These are phyloP conservation scores for Phalacrocorax pelagicus DNA, from an alignment of 2,113 vertebrate species.

Conservation along the genomic window DNA sequence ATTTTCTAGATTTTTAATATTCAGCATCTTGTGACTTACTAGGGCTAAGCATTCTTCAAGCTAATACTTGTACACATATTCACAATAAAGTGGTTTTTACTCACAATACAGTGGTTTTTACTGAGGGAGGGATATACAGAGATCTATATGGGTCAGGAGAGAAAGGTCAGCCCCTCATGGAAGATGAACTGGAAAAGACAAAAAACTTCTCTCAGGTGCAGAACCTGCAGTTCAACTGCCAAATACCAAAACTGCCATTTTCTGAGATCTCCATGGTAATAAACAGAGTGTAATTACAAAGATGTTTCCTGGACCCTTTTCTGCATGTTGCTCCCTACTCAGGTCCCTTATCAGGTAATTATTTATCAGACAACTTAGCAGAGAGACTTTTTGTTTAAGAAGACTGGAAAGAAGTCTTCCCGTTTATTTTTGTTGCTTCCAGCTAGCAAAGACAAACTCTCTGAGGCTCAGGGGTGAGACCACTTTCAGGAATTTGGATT, in stretches of 20 bases:
- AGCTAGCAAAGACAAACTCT: slow-evolving; percentile 20
- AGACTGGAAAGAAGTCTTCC: background rate
- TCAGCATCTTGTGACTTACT: background rate
- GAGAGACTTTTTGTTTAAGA: background rate
- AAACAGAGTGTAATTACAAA: background rate
- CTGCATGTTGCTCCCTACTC: background rate
- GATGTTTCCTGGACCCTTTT: background rate
- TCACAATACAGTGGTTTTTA: background rate
- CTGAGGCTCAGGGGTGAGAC: background rate
- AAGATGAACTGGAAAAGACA: background rate
- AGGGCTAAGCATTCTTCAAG: background rate
- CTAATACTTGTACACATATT: background rate
- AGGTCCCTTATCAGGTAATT: background rate
- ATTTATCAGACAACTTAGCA: background rate
- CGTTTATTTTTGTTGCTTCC: background rate
- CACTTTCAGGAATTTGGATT: background rate
- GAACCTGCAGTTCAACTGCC: background rate
- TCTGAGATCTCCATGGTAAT: background rate
- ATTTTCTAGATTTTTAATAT: background rate
- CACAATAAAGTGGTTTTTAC: background rate
- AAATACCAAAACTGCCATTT: background rate
- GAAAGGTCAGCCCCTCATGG: background rate
- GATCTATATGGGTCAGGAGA: background rate
- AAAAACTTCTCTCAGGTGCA: background rate
- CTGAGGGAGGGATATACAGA: background rate